Evolutionary conservation across 1,140 invertebrate species (phyloP).

Genomic region (Leptoteleia sp.): DNA sequence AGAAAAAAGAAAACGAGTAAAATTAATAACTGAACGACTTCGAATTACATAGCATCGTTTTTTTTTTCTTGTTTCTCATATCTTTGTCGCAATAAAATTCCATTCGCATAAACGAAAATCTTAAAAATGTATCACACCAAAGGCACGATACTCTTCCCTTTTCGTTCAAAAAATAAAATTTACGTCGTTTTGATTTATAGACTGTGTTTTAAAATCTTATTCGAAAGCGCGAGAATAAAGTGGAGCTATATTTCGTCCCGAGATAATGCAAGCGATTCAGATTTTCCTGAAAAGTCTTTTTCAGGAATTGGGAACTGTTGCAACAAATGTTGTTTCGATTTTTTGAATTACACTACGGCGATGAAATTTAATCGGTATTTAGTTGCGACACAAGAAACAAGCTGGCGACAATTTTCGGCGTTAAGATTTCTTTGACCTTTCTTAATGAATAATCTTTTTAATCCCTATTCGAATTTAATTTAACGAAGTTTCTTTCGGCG

Average conservation of each 20-base stretch:
- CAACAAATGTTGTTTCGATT: too few species aligned
- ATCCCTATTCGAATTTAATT: conserved; percentile 28
- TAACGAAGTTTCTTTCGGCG: conserved; percentile 5
- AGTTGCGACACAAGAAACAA: neutral
- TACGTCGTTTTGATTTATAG: conserved; percentile 43
- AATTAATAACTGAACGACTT: too few species aligned
- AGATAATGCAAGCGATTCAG: too few species aligned
- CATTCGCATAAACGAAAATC: neutral
- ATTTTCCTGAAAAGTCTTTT: too few species aligned
- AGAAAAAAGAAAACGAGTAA: too few species aligned
- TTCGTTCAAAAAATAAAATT: conserved; percentile 20
- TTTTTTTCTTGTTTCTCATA: too few species aligned
- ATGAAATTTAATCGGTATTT: neutral
- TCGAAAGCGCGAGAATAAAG: conserved; percentile 29
- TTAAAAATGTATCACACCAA: conserved; percentile 1
- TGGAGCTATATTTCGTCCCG: conserved; percentile 24
- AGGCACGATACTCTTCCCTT: neutral
- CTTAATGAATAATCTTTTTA: conserved; percentile 18
- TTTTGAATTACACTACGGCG: too few species aligned
- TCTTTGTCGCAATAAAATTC: neutral
- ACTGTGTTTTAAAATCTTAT: conserved; percentile 40
- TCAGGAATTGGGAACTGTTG: too few species aligned
- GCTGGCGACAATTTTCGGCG: neutral
- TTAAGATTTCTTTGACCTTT: neutral
- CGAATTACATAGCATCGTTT: too few species aligned